Evolutionary conservation across 92 coral and sea anemone species (phyloP).

Genomic region (Zoanthus sociatus): DNA sequence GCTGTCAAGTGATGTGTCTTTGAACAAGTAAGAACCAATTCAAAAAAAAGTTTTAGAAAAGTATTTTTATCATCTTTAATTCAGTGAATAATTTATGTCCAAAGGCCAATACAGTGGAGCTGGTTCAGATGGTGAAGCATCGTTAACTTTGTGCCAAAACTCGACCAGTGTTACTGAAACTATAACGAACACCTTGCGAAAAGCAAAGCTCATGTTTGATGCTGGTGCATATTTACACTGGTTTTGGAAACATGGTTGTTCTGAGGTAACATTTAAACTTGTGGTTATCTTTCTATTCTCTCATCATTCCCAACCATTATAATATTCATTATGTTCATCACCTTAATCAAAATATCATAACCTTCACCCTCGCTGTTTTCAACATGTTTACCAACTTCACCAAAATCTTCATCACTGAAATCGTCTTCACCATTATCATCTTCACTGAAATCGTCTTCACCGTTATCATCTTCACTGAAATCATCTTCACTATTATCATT

Average conservation of each 20-base stretch:
- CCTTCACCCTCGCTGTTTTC: background rate
- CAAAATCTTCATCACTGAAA: background rate
- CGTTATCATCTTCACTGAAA: background rate
- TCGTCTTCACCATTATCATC: background rate
- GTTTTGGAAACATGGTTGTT: conserved; percentile 90
- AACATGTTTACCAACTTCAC: background rate
- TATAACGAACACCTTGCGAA: conserved; percentile 58
- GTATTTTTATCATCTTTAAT: background rate
- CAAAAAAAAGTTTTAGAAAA: too few species aligned
- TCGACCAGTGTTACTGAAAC: conserved; percentile 77
- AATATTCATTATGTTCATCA: background rate
- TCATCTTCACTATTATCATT: background rate
- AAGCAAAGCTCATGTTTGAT: conserved; percentile 79
- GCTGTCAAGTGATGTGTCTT: too few species aligned
- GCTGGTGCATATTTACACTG: conserved; percentile 92
- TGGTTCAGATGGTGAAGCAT: conserved; percentile 72
- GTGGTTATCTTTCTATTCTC: too few species aligned
- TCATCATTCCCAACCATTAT: background rate
- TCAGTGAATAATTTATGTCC: background rate
- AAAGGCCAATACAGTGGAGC: conserved; percentile 76
- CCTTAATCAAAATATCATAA: background rate
- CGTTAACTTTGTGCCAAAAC: conserved; percentile 85
- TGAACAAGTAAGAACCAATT: too few species aligned
- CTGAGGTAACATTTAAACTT: conserved; percentile 56
- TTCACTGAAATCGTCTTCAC: background rate